phyloP scores from a whole-genome alignment of 2,797 vertebrate species.

The Eutrigla gurnardus region DNA sequence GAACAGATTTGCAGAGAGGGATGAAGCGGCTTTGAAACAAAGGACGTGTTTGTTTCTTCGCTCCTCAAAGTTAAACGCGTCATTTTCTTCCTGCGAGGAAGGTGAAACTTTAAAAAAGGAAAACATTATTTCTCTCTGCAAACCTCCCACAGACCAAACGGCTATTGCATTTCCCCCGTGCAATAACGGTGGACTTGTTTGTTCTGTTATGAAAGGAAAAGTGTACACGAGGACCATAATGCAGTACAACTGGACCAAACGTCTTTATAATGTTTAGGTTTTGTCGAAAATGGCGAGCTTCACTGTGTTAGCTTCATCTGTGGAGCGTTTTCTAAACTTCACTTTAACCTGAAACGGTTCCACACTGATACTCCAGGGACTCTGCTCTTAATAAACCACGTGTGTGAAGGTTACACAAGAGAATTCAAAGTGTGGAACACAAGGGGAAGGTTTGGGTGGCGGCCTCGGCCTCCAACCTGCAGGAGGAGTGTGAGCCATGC shows the following conservation, averaged over 20 bases:
- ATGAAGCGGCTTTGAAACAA: constrained; percentile 5
- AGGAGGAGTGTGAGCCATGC: too few species aligned
- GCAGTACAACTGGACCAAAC: too few species aligned
- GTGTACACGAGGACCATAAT: too few species aligned
- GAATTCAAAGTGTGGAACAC: neutral
- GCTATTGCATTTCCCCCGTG: constrained; percentile 25
- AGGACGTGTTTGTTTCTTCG: constrained; percentile 17
- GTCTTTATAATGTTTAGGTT: too few species aligned
- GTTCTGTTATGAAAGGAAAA: constrained; percentile 33
- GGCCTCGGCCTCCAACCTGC: too few species aligned
- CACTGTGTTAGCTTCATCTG: too few species aligned
- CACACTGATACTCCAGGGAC: too few species aligned
- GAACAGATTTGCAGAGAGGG: neutral
- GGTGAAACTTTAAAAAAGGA: constrained; percentile 4
- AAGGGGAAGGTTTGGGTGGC: neutral
- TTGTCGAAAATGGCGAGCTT: too few species aligned
- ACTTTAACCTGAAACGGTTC: too few species aligned
- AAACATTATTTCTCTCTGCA: constrained; percentile 1
- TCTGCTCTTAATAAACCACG: neutral
- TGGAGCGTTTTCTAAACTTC: too few species aligned
- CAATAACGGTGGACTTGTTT: constrained; percentile 43
- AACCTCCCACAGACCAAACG: constrained; percentile 24
- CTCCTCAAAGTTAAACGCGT: neutral
- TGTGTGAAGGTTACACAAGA: neutral
- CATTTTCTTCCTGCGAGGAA: too few species aligned